These are phyloP conservation scores for Didymodactylos carnosus DNA, from an alignment of 2,888 invertebrate genomes.

Conservation along the genomic window DNA sequence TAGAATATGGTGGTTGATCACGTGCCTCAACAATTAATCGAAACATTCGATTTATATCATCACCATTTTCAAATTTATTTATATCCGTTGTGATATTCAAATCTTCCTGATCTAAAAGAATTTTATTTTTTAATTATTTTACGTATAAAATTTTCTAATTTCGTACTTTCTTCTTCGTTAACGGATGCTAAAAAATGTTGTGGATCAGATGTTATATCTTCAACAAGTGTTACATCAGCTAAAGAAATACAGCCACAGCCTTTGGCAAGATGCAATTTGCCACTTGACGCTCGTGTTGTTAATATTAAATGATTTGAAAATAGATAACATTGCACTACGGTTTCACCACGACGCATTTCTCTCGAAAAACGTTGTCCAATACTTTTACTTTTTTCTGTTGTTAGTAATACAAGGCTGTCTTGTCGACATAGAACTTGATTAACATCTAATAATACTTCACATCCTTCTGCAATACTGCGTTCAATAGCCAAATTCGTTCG, in stretches of 20 bases:
- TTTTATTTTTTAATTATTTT: no score
- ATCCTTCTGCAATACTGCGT: conserved; percentile 76
- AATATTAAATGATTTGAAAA: conserved; percentile 73
- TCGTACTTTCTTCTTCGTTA: not conserved
- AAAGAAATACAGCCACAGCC: conserved; percentile 59
- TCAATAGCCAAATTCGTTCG: conserved; percentile 73
- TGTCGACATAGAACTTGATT: conserved; percentile 79
- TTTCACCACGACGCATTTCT: conserved; percentile 26
- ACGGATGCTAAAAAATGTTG: not conserved
- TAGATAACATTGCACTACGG: conserved; percentile 52
- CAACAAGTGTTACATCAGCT: conserved; percentile 61
- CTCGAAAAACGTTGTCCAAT: conserved; percentile 43
- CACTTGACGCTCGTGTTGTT: conserved; percentile 58
- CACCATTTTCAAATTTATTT: not conserved
- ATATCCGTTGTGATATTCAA: not conserved
- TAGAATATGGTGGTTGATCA: not conserved
- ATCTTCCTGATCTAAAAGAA: not conserved
- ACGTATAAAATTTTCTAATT: no score
- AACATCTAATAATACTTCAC: conserved; percentile 70
- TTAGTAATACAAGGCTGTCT: conserved; percentile 51
- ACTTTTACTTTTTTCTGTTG: conserved; percentile 36
- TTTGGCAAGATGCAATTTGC: conserved; percentile 63
- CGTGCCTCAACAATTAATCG: not conserved
- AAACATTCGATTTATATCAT: not conserved
- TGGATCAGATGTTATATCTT: conserved; percentile 48